These are phyloP conservation scores for Cottus gobio DNA, from an alignment of 2,113 vertebrate genomes.

Conservation along the genomic window DNA sequence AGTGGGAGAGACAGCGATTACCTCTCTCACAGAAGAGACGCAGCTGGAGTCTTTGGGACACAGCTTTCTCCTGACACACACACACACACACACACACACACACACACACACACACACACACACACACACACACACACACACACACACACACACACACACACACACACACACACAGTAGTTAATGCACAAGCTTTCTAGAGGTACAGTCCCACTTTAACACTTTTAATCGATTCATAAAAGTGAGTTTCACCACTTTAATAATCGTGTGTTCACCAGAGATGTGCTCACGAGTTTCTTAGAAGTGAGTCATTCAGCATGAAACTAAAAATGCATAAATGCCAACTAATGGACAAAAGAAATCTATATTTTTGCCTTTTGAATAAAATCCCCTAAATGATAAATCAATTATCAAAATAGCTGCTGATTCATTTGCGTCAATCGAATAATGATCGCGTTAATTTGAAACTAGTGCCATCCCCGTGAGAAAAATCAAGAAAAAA, in stretches of 20 bases:
- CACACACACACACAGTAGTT: neutral
- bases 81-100: constrained; percentile 25
- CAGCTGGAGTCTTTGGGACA: constrained; percentile 82
- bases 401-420: neutral
- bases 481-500: too few species aligned
- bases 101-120: neutral
- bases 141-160: constrained; percentile 20
- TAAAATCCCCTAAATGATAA: neutral
- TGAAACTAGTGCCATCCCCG: too few species aligned
- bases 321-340: neutral
- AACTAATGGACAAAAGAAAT: too few species aligned
- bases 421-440: neutral
- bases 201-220: neutral
- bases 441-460: too few species aligned
- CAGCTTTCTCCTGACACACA: constrained; percentile 79
- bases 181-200: neutral
- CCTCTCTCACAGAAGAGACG: constrained; percentile 85
- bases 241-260: too few species aligned
- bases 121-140: constrained; percentile 11
- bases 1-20: constrained; percentile 82
- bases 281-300: too few species aligned
- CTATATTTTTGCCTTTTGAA: neutral
- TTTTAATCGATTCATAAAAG: too few species aligned
- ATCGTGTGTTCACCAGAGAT: too few species aligned
- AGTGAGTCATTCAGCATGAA: neutral